These are phyloP conservation scores for Chondrilla cf. caribensis DNA, from an alignment of 37 sponge, comb jelly and placozoan species.

Conservation along the genomic window DNA sequence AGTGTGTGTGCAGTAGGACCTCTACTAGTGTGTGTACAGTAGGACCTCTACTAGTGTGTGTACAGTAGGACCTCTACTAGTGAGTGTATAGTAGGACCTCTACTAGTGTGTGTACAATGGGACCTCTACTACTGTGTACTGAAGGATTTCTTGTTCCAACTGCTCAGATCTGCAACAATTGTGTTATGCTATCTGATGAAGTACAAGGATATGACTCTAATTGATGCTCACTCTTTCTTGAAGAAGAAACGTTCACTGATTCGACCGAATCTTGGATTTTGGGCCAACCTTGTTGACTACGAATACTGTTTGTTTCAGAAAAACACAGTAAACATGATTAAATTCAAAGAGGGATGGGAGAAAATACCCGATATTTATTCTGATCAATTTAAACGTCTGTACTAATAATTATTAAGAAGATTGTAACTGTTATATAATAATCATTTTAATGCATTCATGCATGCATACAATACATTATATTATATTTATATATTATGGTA, in stretches of 20 bases:
- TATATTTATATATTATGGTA: too few relatives aligned
- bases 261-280: constrained; percentile 8
- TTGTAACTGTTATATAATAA: too few relatives aligned
- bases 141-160: not conserved
- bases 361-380: not conserved
- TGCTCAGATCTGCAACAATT: constrained; percentile 8
- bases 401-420: too few relatives aligned
- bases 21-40: too few relatives aligned
- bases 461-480: too few relatives aligned
- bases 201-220: not conserved
- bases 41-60: too few relatives aligned
- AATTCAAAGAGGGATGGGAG: not conserved
- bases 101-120: too few relatives aligned
- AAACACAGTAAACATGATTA: constrained; percentile 2
- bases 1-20: too few relatives aligned
- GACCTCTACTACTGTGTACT: too few relatives aligned
- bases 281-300: not conserved
- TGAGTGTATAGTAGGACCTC: too few relatives aligned
- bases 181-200: constrained; percentile 14
- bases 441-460: too few relatives aligned
- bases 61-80: too few relatives aligned
- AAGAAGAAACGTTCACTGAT: not conserved
- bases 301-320: not conserved
- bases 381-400: not conserved
- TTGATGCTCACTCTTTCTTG: not conserved